A percentile compares a stretch with the other conserved stretches of the same genome.
Evolutionary conservation across 2,113 vertebrate species (phyloP).

Genomic region (Microcebus lehilahytsara): DNA sequence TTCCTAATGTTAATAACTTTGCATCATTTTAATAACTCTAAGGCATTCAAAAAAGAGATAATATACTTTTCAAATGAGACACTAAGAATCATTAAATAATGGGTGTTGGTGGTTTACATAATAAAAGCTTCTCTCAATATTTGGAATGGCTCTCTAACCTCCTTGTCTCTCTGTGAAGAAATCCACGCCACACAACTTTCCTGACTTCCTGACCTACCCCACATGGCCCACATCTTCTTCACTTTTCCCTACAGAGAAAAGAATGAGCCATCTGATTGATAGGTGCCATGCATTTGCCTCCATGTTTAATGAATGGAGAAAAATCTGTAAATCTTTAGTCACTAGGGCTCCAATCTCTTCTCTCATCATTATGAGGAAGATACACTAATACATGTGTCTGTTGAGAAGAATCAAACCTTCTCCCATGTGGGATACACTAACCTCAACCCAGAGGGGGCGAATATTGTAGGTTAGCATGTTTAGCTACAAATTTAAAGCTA

Average conservation of each 20-base stretch:
- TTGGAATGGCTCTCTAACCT: background rate
- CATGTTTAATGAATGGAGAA: background rate
- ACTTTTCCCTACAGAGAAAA: background rate
- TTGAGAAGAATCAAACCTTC: background rate
- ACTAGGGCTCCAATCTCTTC: background rate
- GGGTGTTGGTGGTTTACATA: background rate
- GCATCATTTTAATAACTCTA: constrained; percentile 8
- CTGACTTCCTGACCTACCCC: background rate
- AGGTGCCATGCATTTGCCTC: background rate
- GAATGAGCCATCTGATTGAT: background rate
- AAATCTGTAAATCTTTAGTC: background rate
- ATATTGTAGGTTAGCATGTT: background rate
- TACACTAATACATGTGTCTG: background rate
- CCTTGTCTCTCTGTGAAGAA: background rate
- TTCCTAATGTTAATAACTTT: background rate
- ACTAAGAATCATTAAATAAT: background rate
- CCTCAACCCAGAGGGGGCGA: rapidly evolving
- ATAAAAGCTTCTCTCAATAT: background rate
- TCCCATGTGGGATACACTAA: rapidly evolving
- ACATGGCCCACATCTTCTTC: rapidly evolving
- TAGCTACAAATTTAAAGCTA: background rate
- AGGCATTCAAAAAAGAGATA: background rate
- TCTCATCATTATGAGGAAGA: background rate
- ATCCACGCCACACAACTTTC: background rate
- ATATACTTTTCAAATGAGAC: background rate